Evolutionary conservation across 2,888 invertebrate species (phyloP).

Genomic region (Campoplex nolae): DNA sequence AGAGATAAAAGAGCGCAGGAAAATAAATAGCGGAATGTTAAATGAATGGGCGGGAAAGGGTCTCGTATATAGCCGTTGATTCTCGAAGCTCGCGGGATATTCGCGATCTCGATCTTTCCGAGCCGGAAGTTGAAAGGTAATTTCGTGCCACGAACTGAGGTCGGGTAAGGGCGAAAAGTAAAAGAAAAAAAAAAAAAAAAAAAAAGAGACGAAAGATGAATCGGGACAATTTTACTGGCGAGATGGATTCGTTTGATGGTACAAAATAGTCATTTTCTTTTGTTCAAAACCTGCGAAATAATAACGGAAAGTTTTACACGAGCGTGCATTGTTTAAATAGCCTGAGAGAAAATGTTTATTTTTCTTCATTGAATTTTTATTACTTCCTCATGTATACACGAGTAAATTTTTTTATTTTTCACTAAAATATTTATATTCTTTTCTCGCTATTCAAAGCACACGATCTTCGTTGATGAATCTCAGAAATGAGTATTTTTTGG

Average conservation of each 20-base stretch:
- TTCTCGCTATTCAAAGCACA: background rate
- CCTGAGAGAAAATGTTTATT: constrained; percentile 24
- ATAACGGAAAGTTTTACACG: constrained; percentile 2
- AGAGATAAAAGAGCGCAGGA: background rate
- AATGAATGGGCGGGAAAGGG: background rate
- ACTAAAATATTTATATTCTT: background rate
- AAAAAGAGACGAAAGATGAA: constrained; percentile 3
- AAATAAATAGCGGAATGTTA: constrained; percentile 1
- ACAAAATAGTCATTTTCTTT: constrained; percentile 43
- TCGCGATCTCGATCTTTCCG: constrained; percentile 10
- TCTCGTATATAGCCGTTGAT: background rate
- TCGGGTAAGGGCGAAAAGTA: constrained; percentile 12
- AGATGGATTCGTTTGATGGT: constrained; percentile 11
- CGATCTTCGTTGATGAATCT: background rate
- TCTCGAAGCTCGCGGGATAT: background rate
- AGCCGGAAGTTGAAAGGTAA: constrained; percentile 29
- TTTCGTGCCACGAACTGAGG: constrained; percentile 14
- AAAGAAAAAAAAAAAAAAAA: constrained; percentile 9
- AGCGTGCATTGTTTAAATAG: constrained; percentile 16
- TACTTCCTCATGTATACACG: constrained; percentile 1
- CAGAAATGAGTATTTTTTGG: background rate
- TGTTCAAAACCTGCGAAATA: constrained; percentile 17
- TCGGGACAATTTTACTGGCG: background rate
- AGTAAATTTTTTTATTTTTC: background rate
- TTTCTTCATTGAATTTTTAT: constrained; percentile 23